Conservation (phyloP, 2,113 vertebrate species). For the Murina feae region DNA sequence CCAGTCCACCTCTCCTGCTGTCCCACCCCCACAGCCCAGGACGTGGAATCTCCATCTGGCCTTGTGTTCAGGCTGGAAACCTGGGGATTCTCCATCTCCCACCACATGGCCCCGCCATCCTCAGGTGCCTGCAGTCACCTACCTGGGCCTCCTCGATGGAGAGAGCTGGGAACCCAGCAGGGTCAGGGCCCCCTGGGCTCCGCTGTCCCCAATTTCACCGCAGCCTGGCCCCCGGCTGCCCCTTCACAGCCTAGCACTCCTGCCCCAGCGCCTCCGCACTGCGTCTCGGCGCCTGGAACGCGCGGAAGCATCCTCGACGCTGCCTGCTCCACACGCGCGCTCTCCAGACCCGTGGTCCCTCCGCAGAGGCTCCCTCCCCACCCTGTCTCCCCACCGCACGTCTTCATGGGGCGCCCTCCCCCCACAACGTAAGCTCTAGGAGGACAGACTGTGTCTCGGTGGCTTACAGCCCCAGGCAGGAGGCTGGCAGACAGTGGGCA, state of each 20-base stretch:
- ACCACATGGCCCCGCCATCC: accelerated
- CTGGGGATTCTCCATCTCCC: accelerated
- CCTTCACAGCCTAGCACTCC: not conserved
- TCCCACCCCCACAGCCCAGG: not conserved
- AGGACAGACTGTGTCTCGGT: not conserved
- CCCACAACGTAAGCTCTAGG: accelerated
- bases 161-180: not conserved
- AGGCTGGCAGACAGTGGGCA: not conserved
- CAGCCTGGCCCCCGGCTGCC: not conserved
- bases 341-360: not conserved
- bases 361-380: not conserved
- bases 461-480: not conserved
- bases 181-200: not conserved
- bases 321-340: not conserved
- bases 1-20: not conserved
- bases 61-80: not conserved
- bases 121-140: not conserved
- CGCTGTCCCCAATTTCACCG: not conserved
- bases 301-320: not conserved
- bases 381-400: accelerated
- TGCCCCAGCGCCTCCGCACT: not conserved
- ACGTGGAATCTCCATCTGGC: not conserved
- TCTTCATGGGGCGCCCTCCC: accelerated
- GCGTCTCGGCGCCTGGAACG: not conserved
- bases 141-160: too few relatives aligned